phyloP scores from a whole-genome alignment of 2,797 vertebrate genomes.

The Argyrosomus regius region DNA sequence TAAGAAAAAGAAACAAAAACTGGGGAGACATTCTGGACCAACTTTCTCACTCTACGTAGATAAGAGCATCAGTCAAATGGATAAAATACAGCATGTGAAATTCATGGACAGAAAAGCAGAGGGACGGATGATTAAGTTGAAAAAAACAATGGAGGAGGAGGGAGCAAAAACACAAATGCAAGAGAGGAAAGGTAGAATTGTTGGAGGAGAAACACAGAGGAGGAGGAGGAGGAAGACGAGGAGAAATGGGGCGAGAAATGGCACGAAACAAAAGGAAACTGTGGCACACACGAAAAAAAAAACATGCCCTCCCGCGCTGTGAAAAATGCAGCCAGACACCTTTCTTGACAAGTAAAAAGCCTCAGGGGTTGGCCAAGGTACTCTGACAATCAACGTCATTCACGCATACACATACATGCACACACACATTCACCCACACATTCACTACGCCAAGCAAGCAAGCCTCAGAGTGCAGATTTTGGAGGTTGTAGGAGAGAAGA shows the following conservation, averaged over 20 bases:
- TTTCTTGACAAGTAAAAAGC: conserved; percentile 70
- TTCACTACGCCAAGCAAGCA: neutral
- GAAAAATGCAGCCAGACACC: conserved; percentile 68
- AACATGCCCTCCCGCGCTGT: conserved; percentile 45
- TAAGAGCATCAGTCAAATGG: conserved; percentile 7
- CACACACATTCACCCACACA: conserved; percentile 19
- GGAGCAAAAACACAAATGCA: neutral
- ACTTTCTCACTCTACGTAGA: too few species aligned
- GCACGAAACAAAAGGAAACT: conserved; percentile 58
- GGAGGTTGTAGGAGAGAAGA: conserved; percentile 34
- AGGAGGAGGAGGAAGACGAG: conserved; percentile 15
- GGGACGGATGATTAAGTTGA: neutral
- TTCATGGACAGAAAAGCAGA: neutral
- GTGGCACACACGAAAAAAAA: conserved; percentile 40
- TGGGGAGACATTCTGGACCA: too few species aligned
- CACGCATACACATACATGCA: conserved; percentile 26
- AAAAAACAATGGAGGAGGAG: neutral
- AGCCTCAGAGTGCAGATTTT: conserved; percentile 41
- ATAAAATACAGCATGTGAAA: conserved; percentile 16
- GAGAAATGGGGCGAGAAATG: conserved; percentile 60
- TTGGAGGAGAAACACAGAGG: conserved; percentile 21
- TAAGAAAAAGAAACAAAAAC: too few species aligned
- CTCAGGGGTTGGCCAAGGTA: conserved; percentile 55
- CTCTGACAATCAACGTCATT: conserved; percentile 62
- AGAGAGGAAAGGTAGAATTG: conserved; percentile 10